Conservation (phyloP, 2,888 invertebrate genomes). For the Stegophylla sp. region DNA sequence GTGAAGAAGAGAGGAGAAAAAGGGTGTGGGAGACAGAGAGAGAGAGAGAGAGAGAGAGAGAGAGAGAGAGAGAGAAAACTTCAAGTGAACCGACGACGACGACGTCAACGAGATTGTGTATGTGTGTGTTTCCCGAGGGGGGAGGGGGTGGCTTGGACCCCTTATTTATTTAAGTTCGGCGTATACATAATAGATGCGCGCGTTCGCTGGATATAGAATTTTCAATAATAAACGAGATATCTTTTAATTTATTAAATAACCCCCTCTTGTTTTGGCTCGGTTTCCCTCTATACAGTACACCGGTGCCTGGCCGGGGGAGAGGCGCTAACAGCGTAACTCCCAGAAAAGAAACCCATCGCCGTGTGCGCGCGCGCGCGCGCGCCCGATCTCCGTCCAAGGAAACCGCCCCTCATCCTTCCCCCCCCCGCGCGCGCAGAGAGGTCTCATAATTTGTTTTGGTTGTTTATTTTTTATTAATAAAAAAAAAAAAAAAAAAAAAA, state of each 20-base stretch:
- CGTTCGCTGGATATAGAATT: constrained; percentile 61
- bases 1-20: neutral
- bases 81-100: constrained; percentile 23
- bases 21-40: neutral
- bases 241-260: constrained; percentile 62
- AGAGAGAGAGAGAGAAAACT: constrained; percentile 28
- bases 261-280: constrained; percentile 40
- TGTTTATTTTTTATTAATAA: constrained; percentile 55
- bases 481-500: constrained; percentile 20
- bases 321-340: constrained; percentile 54
- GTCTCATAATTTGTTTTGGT: constrained; percentile 57
- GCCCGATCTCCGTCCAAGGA: constrained; percentile 29
- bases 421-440: neutral
- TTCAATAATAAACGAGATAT: constrained; percentile 62
- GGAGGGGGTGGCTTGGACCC: constrained; percentile 60
- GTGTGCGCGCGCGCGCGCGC: too few relatives aligned
- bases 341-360: constrained; percentile 48
- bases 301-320: constrained; percentile 22
- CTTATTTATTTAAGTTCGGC: constrained; percentile 60
- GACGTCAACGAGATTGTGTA: constrained; percentile 30
- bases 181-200: constrained; percentile 60
- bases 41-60: neutral
- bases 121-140: too few relatives aligned
- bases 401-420: too few relatives aligned
- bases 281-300: constrained; percentile 20